Evolutionary conservation across 2,113 vertebrate species (phyloP).

Genomic region (Myotis yumanensis): DNA sequence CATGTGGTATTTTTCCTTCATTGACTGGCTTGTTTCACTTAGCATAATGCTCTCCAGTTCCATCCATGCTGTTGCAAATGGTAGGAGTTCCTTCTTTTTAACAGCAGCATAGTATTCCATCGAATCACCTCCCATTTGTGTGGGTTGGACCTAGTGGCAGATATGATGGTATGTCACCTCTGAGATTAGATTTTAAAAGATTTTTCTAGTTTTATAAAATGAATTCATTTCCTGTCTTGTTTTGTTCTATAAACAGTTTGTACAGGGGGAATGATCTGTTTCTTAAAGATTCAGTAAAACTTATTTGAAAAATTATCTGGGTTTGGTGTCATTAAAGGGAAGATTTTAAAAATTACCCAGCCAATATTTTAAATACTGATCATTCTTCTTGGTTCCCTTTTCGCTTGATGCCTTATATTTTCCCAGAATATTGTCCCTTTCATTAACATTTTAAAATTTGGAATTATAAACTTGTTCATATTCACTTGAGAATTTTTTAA

Average conservation of each 20-base stretch:
- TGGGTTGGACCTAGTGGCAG: not conserved
- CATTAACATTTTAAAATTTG: not conserved
- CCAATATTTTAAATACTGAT: not conserved
- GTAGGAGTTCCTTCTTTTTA: too few relatives aligned
- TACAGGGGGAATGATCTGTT: not conserved
- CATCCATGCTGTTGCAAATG: too few relatives aligned
- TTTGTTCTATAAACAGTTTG: not conserved
- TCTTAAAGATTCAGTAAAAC: constrained; percentile 22
- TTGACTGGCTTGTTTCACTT: too few relatives aligned
- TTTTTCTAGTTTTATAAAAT: constrained; percentile 1
- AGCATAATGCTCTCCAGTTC: too few relatives aligned
- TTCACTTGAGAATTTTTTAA: not conserved
- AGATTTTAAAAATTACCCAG: not conserved
- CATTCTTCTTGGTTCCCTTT: not conserved
- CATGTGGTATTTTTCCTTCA: too few relatives aligned
- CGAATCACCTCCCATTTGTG: not conserved
- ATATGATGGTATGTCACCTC: not conserved
- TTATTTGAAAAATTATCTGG: not conserved
- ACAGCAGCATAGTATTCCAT: too few relatives aligned
- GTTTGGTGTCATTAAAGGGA: not conserved
- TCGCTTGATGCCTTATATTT: not conserved
- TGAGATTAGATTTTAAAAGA: not conserved
- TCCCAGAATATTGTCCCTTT: not conserved
- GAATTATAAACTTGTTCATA: not conserved
- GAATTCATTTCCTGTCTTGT: not conserved